Conservation (phyloP, 2,888 invertebrate genomes). For the Chrysopilus asiliformis region DNA sequence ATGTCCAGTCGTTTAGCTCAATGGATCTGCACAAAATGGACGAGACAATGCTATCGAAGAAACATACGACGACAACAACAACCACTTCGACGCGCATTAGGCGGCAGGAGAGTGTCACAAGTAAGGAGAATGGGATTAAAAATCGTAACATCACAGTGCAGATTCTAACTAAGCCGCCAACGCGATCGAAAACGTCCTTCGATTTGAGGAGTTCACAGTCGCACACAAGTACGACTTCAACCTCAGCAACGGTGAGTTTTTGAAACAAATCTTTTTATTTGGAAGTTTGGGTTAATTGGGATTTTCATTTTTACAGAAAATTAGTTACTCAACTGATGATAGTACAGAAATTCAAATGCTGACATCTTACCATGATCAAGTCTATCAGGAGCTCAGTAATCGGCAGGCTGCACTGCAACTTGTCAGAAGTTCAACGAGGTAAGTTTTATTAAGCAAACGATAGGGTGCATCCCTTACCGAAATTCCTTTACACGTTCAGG, state of each 20-base stretch:
- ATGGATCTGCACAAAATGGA: slow-evolving; percentile 35
- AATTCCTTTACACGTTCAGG: too few species aligned
- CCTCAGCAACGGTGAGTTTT: too few species aligned
- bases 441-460: slow-evolving; percentile 6
- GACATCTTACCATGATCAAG: slow-evolving; percentile 30
- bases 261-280: not conserved
- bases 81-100: slow-evolving; percentile 16
- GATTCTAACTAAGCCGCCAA: slow-evolving; percentile 32
- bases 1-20: slow-evolving; percentile 31
- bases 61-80: slow-evolving; percentile 25
- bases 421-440: slow-evolving; percentile 32
- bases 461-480: too few species aligned
- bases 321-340: slow-evolving; percentile 25
- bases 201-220: slow-evolving; percentile 25
- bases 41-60: slow-evolving; percentile 30
- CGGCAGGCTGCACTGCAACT: slow-evolving; percentile 32
- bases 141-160: slow-evolving; percentile 26
- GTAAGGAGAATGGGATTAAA: slow-evolving; percentile 26
- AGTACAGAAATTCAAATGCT: slow-evolving; percentile 31
- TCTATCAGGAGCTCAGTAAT: slow-evolving; percentile 33
- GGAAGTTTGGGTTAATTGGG: not conserved
- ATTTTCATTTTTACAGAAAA: slow-evolving; percentile 18
- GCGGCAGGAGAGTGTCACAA: slow-evolving; percentile 21
- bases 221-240: slow-evolving; percentile 18
- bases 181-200: slow-evolving; percentile 32